phyloP scores from a whole-genome alignment of 2,797 vertebrate genomes.

The Cossypha dichroa region DNA sequence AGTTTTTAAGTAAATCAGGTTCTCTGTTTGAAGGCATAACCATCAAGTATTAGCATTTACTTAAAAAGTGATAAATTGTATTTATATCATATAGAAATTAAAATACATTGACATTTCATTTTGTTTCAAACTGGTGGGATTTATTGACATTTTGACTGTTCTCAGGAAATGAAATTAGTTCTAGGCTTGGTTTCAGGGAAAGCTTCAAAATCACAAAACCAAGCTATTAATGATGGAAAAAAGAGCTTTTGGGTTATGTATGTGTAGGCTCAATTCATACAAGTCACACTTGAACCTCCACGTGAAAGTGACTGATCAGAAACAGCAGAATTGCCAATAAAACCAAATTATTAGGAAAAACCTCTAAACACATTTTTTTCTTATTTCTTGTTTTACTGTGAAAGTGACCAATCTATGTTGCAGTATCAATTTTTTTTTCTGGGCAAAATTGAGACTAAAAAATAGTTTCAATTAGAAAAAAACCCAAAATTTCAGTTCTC shows the following conservation, averaged over 20 bases:
- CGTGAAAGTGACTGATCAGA: neutral
- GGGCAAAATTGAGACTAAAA: neutral
- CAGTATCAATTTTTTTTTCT: neutral
- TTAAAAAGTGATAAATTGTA: neutral
- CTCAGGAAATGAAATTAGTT: neutral
- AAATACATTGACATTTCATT: neutral
- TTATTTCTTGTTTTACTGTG: neutral
- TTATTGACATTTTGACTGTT: neutral
- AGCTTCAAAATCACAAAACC: neutral
- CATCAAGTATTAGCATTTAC: neutral
- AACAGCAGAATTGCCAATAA: neutral
- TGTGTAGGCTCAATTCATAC: neutral
- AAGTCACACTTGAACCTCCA: neutral
- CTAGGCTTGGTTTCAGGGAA: neutral
- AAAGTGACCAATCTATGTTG: neutral
- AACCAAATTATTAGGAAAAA: neutral
- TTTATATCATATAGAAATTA: neutral
- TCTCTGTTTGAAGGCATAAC: neutral
- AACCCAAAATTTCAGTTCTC: rapidly evolving
- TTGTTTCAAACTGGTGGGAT: neutral
- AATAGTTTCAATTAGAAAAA: neutral
- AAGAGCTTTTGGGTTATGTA: neutral
- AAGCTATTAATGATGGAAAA: neutral
- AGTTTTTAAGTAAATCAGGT: neutral
- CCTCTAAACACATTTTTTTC: rapidly evolving